These are phyloP conservation scores for Mesorhabditis belari DNA, from an alignment of 2,888 invertebrate genomes.

Conservation along the genomic window DNA sequence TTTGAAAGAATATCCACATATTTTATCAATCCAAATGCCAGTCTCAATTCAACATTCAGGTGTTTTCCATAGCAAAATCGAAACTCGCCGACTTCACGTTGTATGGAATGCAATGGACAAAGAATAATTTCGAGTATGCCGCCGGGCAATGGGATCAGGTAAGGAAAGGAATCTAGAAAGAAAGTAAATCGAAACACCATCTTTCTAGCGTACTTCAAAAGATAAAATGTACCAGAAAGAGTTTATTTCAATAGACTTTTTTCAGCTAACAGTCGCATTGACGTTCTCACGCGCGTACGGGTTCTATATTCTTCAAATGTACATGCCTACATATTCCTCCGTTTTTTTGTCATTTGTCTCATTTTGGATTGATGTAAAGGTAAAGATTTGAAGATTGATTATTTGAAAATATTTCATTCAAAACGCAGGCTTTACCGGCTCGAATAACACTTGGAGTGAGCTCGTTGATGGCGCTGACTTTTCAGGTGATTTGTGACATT, in stretches of 20 bases:
- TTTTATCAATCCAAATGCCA: neutral
- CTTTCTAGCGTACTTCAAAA: too few relatives aligned
- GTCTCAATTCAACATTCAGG: constrained; percentile 12
- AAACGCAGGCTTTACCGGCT: constrained; percentile 39
- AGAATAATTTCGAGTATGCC: constrained; percentile 46
- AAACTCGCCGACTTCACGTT: constrained; percentile 46
- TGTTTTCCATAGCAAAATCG: constrained; percentile 45
- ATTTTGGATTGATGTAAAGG: constrained; percentile 48
- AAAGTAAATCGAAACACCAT: too few relatives aligned
- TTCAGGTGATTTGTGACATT: constrained; percentile 19
- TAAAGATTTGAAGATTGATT: neutral
- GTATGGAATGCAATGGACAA: constrained; percentile 44
- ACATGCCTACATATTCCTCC: constrained; percentile 46
- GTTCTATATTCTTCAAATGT: constrained; percentile 50
- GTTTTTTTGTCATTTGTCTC: constrained; percentile 45
- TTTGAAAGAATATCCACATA: constrained; percentile 3
- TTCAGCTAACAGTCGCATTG: constrained; percentile 42
- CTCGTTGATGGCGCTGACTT: constrained; percentile 44
- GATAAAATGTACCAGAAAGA: neutral
- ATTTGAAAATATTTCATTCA: neutral
- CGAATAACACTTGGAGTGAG: constrained; percentile 45
- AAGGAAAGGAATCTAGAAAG: neutral
- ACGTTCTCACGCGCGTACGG: constrained; percentile 48
- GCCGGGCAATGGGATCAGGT: constrained; percentile 50
- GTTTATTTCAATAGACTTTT: neutral